These are phyloP conservation scores for Papilio gigon DNA, from an alignment of 2,888 invertebrate genomes.

Conservation along the genomic window DNA sequence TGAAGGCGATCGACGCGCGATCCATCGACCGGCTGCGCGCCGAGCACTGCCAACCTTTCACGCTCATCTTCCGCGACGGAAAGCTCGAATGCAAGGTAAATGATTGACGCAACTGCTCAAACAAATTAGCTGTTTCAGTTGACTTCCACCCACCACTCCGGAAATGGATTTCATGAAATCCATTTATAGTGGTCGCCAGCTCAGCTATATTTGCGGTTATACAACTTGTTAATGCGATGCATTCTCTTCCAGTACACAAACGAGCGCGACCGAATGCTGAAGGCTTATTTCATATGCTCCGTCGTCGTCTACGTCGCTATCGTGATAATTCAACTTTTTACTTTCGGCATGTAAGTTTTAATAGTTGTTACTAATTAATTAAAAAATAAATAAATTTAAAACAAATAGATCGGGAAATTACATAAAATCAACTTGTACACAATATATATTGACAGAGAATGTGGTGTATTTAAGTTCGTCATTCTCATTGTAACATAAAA, in stretches of 20 bases:
- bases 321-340: slow-evolving; percentile 85
- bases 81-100: slow-evolving; percentile 91
- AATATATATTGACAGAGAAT: too few relatives aligned
- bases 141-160: too few relatives aligned
- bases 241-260: slow-evolving; percentile 86
- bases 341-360: slow-evolving; percentile 83
- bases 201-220: too few relatives aligned
- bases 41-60: slow-evolving; percentile 93
- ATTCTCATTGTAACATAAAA: too few relatives aligned
- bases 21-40: slow-evolving; percentile 94
- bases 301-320: slow-evolving; percentile 87
- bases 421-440: too few relatives aligned
- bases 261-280: slow-evolving; percentile 93
- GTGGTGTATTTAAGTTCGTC: too few relatives aligned
- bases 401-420: too few relatives aligned
- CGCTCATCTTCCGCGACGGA: slow-evolving; percentile 91
- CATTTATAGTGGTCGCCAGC: too few relatives aligned
- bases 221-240: neutral
- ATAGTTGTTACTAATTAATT: too few relatives aligned
- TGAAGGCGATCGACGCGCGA: slow-evolving; percentile 97
- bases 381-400: too few relatives aligned
- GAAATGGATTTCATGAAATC: too few relatives aligned
- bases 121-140: too few relatives aligned
- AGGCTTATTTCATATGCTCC: slow-evolving; percentile 92
- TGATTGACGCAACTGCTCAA: neutral